Evolutionary conservation across 2,113 vertebrate genomes (phyloP), one percentile per base, ranked within the genome.

Genomic region (Podilymbus podiceps): DNA sequence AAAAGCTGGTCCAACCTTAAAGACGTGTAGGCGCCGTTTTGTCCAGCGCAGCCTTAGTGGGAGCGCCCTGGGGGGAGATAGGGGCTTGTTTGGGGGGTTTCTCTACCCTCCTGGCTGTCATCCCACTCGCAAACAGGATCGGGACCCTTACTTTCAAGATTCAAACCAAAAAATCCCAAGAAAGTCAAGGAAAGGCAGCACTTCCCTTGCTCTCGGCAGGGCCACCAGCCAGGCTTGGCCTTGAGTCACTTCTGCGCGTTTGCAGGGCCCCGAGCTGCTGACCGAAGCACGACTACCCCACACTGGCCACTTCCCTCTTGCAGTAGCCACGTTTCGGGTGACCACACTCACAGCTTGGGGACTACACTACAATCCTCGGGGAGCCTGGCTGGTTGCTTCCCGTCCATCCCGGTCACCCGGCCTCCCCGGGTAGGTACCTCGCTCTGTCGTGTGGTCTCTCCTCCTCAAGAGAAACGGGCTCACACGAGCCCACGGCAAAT

Each of bases 221-320:
- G 4, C 4, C 53, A 4, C 17, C 20, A 11, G 42, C 18, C 27
- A 25, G 44, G 24, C 18, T 23, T 71, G 20, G 0, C 35, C n/a
- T 40, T 0, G 23, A 5, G 23, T 28, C 11, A 0, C 46, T 35
- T 2, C 9, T 3, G 44, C 8, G 44, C 3, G 3, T 11, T 55
- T 33, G n/a, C 25, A 11, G 38, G 0, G 44, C 52, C 74, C 47
- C 18, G 76, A 85, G 74, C 23, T 11, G n/a, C 63, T 23, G 47
- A 15, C 35, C 14, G n/a, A 46, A 58, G 12, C 13, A 15, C 3
- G 19, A 0, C 17, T 6, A 6, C 40, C 24, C 38, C 7, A 44
- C 6, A 33, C 1, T 9, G 10, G 9, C 17, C 60, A 56, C 42
- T 15, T 62, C 35, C 15, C 30, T 42, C 42, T 8, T 12, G 30